Evolutionary conservation across 2,888 invertebrate species (phyloP).

Genomic region (Acrobeloides nanus): DNA sequence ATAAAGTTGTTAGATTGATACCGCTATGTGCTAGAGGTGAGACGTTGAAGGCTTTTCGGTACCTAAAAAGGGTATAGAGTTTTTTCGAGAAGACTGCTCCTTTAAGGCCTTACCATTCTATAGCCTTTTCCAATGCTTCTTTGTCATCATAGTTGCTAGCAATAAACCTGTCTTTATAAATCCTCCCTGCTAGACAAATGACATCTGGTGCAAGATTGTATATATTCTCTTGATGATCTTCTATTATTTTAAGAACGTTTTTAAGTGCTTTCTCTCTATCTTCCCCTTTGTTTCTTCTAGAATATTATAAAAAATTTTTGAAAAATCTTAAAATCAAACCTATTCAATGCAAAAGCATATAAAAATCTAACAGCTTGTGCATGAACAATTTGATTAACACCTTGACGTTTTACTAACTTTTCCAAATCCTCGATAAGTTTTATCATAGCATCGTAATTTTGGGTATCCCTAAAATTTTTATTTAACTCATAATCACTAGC

Average conservation of each 20-base stretch:
- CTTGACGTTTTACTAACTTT: too few species aligned
- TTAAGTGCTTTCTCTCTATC: constrained; percentile 86
- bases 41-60: constrained; percentile 72
- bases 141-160: constrained; percentile 84
- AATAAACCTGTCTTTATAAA: constrained; percentile 74
- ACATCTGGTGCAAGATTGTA: constrained; percentile 72
- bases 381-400: constrained; percentile 76
- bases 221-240: constrained; percentile 59
- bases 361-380: constrained; percentile 82
- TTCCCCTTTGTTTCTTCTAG: constrained; percentile 79
- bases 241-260: constrained; percentile 75
- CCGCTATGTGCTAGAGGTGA: constrained; percentile 99
- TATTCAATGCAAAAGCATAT: constrained; percentile 92
- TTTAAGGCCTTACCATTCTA: constrained; percentile 69
- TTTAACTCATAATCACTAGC: constrained; percentile 1
- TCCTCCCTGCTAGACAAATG: constrained; percentile 90
- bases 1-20: constrained; percentile 89
- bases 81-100: background rate
- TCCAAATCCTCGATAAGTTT: constrained; percentile 85
- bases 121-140: constrained; percentile 80
- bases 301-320: background rate
- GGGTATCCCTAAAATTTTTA: constrained; percentile 48
- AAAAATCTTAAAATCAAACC: constrained; percentile 57
- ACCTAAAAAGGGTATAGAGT: constrained; percentile 30
- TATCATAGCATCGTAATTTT: constrained; percentile 76